Base-by-base conservation (phyloP, 2,888 invertebrate species). In the Deilephila elpenor region DNA sequence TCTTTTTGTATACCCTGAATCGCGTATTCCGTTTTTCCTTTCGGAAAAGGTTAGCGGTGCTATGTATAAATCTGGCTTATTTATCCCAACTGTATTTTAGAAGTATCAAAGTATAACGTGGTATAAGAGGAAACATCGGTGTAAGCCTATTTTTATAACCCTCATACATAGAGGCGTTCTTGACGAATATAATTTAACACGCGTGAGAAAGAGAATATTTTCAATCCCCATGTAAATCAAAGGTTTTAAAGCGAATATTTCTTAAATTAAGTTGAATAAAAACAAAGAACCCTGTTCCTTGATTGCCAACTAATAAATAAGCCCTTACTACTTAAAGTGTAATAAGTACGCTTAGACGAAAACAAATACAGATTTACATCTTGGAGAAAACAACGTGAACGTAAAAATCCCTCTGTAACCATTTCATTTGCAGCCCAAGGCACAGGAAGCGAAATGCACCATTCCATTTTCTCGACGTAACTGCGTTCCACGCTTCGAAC, bases 381-480 rank as follows among this genome's bases (percentile, higher is more conserved):
- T 81, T 78, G 75, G 76, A 82, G 77, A 83, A 84, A 84, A 87
- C 84, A 87, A 86, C 82, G 84, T 81, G 80, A 83, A 85, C 83
- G 82, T 87, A 86, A 88, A 89, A 90, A 90, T 87, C 84, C 80
- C 85, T 86, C 82, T 80, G 86, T 87, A 88, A 88, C 87, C 87
- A 87, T 91, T 93, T 91, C 89, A 90, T 91, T 89, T 88, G 87
- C 87, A 88, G 89, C 91, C 91, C 88, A 90, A 90, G 92, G 93
- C 91, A 84, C 86, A 89, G 91, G 88, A 90, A 89, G 86, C 87
- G 86, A 87, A 91, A 91, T 92, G 90, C 91, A 89, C 87, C 86
- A 89, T 92, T 91, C 90, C 88, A 92, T 93, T 93, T 91, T 90
- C 91, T 90, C 89, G 82, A 78, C 90, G 88, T 91, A 91, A 91